Conservation (phyloP, 2,113 vertebrate genomes). For the Brachypodius melanocephalos region DNA sequence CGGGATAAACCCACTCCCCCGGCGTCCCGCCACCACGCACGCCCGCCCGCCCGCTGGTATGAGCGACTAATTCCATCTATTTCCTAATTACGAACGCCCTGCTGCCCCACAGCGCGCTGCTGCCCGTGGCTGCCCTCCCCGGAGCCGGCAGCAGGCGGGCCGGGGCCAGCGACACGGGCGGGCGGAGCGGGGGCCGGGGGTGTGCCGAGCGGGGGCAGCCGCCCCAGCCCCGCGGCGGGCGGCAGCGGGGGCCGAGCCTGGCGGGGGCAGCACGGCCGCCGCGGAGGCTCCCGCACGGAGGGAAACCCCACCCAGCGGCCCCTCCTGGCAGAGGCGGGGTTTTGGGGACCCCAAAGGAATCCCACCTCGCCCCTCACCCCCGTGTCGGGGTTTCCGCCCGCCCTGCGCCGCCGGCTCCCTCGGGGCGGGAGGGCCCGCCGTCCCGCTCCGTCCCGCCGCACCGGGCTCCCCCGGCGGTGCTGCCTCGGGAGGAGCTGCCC, state of each 20-base stretch:
- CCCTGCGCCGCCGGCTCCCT: background rate
- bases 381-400: background rate
- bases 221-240: background rate
- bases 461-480: background rate
- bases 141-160: background rate
- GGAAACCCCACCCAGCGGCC: slow-evolving; percentile 54
- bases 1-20: background rate
- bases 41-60: background rate
- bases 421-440: background rate
- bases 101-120: background rate
- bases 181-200: background rate
- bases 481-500: background rate
- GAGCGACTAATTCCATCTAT: background rate
- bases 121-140: background rate
- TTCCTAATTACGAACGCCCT: background rate
- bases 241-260: background rate
- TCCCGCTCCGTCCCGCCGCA: background rate
- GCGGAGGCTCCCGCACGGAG: background rate
- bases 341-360: slow-evolving; percentile 32
- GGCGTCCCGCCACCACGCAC: background rate
- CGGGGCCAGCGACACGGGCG: background rate
- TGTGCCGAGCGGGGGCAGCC: background rate
- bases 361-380: slow-evolving; percentile 12
- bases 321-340: slow-evolving; percentile 30
- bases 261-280: slow-evolving; percentile 29